Evolutionary conservation across 1,140 invertebrate genomes (phyloP).

Genomic region (Myzus persicae): DNA sequence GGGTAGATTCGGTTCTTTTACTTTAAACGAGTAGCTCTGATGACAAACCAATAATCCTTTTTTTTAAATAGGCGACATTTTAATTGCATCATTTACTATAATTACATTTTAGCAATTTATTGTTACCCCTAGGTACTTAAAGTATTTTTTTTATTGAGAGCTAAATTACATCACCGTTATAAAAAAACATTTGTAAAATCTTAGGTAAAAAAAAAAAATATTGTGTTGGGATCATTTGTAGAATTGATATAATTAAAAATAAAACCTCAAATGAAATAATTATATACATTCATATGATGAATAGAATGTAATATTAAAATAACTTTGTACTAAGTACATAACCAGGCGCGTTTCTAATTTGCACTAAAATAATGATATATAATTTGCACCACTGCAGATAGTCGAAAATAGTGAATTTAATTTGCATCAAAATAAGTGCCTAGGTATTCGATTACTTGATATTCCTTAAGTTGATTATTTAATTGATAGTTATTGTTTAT

Average conservation of each 20-base stretch:
- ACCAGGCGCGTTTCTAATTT: too few relatives aligned
- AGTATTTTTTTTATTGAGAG: neutral
- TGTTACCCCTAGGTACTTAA: neutral
- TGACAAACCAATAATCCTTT: neutral
- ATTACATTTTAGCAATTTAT: neutral
- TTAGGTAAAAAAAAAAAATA: neutral
- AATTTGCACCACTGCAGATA: too few relatives aligned
- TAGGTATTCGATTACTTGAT: too few relatives aligned
- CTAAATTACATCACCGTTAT: neutral
- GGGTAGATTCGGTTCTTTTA: neutral
- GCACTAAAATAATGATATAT: too few relatives aligned
- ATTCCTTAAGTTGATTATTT: too few relatives aligned
- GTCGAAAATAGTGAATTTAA: too few relatives aligned
- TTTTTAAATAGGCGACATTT: neutral
- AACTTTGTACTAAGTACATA: too few relatives aligned
- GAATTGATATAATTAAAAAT: neutral
- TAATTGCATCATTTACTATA: conserved; percentile 7
- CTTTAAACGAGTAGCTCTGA: neutral
- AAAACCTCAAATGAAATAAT: neutral
- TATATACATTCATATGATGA: neutral
- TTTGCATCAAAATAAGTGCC: too few relatives aligned
- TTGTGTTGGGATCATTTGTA: neutral
- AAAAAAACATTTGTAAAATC: neutral
- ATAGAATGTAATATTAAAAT: too few relatives aligned
- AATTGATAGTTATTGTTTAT: too few relatives aligned